These are phyloP conservation scores for Leucophenga maculata DNA, from an alignment of 2,888 invertebrate species.

Conservation along the genomic window DNA sequence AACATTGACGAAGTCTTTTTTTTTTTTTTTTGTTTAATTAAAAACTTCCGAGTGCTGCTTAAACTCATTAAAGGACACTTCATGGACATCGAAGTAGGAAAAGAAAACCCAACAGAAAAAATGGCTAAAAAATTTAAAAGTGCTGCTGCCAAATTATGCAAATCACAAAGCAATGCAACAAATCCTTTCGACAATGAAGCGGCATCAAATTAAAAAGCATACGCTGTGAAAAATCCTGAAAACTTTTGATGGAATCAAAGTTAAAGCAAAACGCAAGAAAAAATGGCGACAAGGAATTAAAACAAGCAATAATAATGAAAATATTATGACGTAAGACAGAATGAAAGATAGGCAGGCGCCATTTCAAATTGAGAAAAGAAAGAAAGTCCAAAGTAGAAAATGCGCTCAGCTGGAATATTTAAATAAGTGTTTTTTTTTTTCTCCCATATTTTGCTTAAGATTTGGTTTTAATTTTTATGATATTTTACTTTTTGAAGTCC, in stretches of 20 bases:
- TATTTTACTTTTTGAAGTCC: constrained; percentile 40
- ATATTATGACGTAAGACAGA: constrained; percentile 59
- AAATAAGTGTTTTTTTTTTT: constrained; percentile 52
- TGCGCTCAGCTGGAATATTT: constrained; percentile 48
- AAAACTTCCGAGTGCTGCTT: constrained; percentile 28
- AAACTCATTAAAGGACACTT: constrained; percentile 38
- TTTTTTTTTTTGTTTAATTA: constrained; percentile 45
- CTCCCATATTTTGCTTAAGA: constrained; percentile 20
- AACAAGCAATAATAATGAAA: constrained; percentile 63
- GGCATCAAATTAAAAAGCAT: constrained; percentile 49
- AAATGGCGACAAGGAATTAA: constrained; percentile 55
- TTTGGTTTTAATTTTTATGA: constrained; percentile 25
- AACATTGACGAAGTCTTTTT: neutral
- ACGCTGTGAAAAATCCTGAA: constrained; percentile 56
- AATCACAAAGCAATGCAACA: constrained; percentile 45
- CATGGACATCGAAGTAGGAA: constrained; percentile 43
- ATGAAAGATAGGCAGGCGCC: too few relatives aligned
- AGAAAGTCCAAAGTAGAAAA: neutral
- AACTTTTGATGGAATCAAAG: constrained; percentile 52
- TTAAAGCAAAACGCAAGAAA: constrained; percentile 30
- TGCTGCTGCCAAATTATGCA: constrained; percentile 50
- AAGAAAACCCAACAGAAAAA: constrained; percentile 17
- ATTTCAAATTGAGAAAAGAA: neutral
- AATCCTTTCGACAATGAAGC: constrained; percentile 54
- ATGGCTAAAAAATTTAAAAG: constrained; percentile 40